A percentile compares a stretch with the other conserved stretches of the same genome.
These are phyloP conservation scores for Heliconius melpomene DNA, from an alignment of 1,140 invertebrate species.

Conservation along the genomic window DNA sequence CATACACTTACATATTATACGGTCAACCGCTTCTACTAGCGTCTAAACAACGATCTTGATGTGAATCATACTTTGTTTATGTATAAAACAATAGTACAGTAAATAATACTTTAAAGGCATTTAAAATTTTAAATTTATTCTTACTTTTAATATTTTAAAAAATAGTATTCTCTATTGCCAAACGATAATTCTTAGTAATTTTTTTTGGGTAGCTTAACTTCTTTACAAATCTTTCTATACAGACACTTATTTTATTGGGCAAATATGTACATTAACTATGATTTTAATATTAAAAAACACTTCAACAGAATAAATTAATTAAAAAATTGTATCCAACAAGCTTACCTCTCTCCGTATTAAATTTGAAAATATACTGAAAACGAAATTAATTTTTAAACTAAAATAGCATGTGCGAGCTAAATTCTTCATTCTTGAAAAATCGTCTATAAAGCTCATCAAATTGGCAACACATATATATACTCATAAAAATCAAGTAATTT, in stretches of 20 bases:
- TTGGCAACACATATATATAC: background rate
- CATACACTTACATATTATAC: background rate
- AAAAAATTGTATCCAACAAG: background rate
- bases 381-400: background rate
- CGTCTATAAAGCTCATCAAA: background rate
- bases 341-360: background rate
- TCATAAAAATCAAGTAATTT: background rate
- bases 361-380: background rate
- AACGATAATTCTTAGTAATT: no score
- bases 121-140: no score
- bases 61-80: background rate
- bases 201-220: no score
- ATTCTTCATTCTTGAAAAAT: background rate
- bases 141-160: no score
- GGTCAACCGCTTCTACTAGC: background rate
- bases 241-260: no score
- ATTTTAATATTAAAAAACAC: no score
- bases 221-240: no score
- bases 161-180: no score
- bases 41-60: background rate
- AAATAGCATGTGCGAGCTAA: conserved; percentile 2
- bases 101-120: no score
- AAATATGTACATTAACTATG: no score
- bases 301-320: no score
- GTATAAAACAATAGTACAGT: background rate